Base-by-base conservation (phyloP, 2,888 invertebrate species). In the Steinernema carpocapsae region DNA sequence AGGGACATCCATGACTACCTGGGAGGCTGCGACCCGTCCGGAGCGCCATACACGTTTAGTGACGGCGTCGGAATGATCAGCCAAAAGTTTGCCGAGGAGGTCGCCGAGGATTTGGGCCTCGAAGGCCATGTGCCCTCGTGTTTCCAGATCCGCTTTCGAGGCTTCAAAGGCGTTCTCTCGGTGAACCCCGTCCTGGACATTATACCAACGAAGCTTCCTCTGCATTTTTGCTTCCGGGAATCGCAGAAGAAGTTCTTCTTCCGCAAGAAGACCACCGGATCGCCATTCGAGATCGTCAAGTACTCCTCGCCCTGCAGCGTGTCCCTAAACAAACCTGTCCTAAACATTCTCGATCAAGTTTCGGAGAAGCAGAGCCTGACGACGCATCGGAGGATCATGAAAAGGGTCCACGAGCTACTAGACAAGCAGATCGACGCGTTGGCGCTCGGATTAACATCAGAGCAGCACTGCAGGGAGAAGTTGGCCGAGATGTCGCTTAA, bases 261-360 rank as follows among this genome's bases (percentile, higher is more conserved):
- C 42, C 24, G 1, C 2, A 77, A 77, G 78, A 71, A 45, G 12
- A 43, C 78, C 6, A 76, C 76, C 32, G 78, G 79, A 74, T 78
- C 74, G 1, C 42, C 45, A 10, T 42, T 79, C 43, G 84, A 84
- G 64, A 79, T 84, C 26, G 84, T 84, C 43, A 84, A 84, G 74
- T 77, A 78, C 70, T 80, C 80, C 32, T 76, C 78, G 2, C 84
- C 84, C 12, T 78, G 79, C 43, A 78, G 79, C 6, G 83, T 84
- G 0, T 73, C 81, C 45, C 79, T 88, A 71, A 88, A 88, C 77
- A 83, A 84, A 72, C 88, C 87, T 26, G 83, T 86, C 71, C 85
- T 88, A 73, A 83, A 84, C 74, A 80, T 88, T 70, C 76, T 88
- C 72, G 83, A 84, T 74, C 84, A 84, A 76, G 83, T 83, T 0